A percentile compares a stretch with the other conserved stretches of the same genome.
These are phyloP conservation scores for Laterallus jamaicensis DNA, from an alignment of 2,113 vertebrate species.

Conservation along the genomic window DNA sequence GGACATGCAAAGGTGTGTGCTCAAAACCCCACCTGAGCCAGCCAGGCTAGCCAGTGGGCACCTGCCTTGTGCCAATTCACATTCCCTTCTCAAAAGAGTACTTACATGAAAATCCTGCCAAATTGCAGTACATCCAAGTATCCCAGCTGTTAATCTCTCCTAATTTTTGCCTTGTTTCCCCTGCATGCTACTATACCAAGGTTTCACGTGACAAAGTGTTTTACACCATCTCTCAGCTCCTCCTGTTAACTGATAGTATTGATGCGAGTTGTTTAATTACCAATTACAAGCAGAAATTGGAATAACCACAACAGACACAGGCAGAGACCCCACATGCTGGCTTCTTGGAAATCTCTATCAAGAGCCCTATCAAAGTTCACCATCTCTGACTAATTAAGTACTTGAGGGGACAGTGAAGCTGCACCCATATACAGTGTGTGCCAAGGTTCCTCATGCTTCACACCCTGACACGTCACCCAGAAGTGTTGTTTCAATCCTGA, in stretches of 20 bases:
- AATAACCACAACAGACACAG: neutral
- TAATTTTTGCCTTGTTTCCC: neutral
- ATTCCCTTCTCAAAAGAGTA: neutral
- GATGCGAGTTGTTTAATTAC: neutral
- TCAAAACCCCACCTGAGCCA: neutral
- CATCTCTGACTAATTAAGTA: neutral
- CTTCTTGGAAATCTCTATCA: neutral
- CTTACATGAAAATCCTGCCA: neutral
- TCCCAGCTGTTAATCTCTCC: neutral
- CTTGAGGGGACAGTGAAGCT: neutral
- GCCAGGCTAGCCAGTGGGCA: neutral
- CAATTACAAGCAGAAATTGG: neutral
- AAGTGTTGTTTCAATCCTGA: neutral
- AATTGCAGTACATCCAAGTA: neutral
- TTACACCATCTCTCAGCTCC: neutral
- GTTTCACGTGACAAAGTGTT: neutral
- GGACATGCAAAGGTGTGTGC: neutral
- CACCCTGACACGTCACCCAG: neutral
- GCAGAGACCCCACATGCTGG: rapidly evolving
- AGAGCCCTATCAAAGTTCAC: neutral
- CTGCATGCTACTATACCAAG: rapidly evolving
- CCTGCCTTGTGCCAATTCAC: neutral
- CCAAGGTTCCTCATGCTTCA: neutral
- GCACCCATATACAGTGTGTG: rapidly evolving
- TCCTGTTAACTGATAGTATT: neutral